Conservation (phyloP, 2,113 vertebrate species). For the Chamaea fasciata region DNA sequence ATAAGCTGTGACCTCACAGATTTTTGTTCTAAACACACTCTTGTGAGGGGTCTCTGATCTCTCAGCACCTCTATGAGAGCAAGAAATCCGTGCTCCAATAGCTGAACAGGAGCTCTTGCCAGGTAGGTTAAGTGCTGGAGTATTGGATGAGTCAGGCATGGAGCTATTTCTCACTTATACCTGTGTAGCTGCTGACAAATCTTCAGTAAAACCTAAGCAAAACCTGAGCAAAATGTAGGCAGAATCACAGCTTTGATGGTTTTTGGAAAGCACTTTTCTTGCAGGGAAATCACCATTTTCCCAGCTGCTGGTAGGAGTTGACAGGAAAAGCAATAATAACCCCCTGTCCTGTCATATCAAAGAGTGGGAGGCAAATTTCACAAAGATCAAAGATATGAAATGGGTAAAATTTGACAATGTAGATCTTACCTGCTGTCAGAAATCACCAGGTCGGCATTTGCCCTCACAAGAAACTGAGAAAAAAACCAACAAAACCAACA, state of each 20-base stretch:
- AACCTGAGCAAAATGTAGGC: not conserved
- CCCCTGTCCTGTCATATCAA: not conserved
- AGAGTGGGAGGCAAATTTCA: not conserved
- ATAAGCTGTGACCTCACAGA: not conserved
- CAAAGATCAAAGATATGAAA: not conserved
- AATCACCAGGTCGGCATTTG: not conserved
- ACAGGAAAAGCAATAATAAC: not conserved
- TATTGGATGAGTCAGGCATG: not conserved
- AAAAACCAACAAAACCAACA: not conserved
- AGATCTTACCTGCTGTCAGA: not conserved
- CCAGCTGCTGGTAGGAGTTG: not conserved
- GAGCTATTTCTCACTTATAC: not conserved
- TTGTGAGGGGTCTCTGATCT: not conserved
- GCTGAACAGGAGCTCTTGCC: rapidly evolving
- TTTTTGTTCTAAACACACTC: not conserved
- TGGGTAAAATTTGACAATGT: not conserved
- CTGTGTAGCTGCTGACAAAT: not conserved
- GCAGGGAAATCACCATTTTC: not conserved
- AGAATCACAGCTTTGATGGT: not conserved
- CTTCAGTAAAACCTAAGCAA: not conserved
- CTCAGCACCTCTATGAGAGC: not conserved
- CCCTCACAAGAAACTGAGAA: not conserved
- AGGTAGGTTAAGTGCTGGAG: not conserved
- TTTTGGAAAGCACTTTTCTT: not conserved
- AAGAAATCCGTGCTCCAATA: not conserved